phyloP scores from a whole-genome alignment of 2,113 vertebrate species.

The Taxidea taxus region DNA sequence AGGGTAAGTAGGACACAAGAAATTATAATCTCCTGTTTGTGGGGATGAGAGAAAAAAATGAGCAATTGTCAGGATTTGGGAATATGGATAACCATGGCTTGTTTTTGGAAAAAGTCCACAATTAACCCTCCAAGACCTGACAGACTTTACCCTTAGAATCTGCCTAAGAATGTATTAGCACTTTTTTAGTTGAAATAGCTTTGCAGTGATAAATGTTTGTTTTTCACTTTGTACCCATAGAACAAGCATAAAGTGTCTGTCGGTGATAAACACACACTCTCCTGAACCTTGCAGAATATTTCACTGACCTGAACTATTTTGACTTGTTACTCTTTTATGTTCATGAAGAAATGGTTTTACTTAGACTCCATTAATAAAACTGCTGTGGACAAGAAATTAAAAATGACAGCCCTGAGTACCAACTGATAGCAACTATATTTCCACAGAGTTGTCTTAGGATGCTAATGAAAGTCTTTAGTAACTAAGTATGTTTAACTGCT shows the following conservation, averaged over 20 bases:
- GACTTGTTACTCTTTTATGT: neutral
- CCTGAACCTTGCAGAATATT: neutral
- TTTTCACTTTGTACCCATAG: neutral
- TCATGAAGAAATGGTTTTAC: neutral
- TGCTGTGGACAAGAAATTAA: neutral
- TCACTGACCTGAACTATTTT: neutral
- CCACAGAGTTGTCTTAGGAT: too few species aligned
- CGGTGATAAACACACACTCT: neutral
- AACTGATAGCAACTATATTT: too few species aligned
- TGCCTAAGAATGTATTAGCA: neutral
- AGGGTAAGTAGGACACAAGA: neutral
- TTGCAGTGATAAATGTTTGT: neutral
- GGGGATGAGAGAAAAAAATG: neutral
- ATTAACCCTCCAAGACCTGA: neutral
- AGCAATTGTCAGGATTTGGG: neutral
- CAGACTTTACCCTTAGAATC: neutral
- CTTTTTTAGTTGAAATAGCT: neutral
- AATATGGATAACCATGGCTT: neutral
- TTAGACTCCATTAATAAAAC: neutral
- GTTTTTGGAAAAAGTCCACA: neutral
- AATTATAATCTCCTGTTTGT: neutral
- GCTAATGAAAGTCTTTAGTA: too few species aligned
- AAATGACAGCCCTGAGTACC: too few species aligned
- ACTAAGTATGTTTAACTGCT: too few species aligned
- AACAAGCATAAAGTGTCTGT: neutral